Evolutionary conservation across 2,888 invertebrate genomes (phyloP), one percentile per base, ranked within the genome.

Genomic region (Ferrisia virgata): DNA sequence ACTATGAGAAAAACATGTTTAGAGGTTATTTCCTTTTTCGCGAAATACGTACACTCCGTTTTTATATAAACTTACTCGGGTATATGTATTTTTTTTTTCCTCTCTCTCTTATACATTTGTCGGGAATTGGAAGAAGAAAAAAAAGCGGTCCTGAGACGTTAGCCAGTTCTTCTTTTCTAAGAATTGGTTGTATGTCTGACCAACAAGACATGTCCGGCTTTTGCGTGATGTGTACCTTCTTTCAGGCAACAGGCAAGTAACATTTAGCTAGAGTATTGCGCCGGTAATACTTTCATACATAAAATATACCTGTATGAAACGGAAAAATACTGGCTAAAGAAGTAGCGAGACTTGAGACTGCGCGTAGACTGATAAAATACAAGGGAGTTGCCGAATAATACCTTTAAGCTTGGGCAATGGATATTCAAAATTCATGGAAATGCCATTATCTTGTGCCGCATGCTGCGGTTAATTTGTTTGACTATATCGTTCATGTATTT

Each of bases 241-340:
- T 82, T 69, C 82, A 64, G 82, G 72, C 82, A 43, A 69, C 82
- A 64, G 82, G 72, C 82, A 43, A 69, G 72, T 82, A 82, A 82
- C 82, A 82, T 82, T 76, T 82, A 82, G 28, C 43, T n/a, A n/a
- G 72, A 82, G 43, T n/a, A 69, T 72, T 69, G 31, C 82, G 25
- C 39, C 39, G 81, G 81, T 82, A 82, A 64, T 40, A 82, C 72
- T 9, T 69, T 43, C 69, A 15, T 15, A 72, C 28, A 72, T 43
- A 25, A 43, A 72, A 18, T 13, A 28, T 11, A n/a, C n/a, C n/a
- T n/a, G n/a, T 58, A 76, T 43, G 69, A 13, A n/a, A n/a, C n/a
- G n/a, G n/a, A 64, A 58, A 58, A 58, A 25, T 0, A 69, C 15
- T 2, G 39, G n/a, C n/a, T n/a, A n/a, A 25, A 15, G 53, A 72